Evolutionary conservation across 2,888 invertebrate genomes (phyloP).

Genomic region (Tortrix viridana): DNA sequence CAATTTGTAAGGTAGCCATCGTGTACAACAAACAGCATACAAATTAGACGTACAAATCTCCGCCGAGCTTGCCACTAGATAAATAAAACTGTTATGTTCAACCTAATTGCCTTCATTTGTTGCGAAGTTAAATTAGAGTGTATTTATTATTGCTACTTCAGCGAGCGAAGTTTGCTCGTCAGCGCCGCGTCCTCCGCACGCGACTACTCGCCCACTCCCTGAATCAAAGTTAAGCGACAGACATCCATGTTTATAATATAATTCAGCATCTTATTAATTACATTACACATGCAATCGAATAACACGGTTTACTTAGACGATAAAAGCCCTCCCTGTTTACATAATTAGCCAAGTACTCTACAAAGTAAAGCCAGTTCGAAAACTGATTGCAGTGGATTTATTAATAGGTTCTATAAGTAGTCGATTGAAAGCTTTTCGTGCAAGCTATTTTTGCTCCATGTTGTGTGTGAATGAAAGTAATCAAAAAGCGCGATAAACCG

Average conservation of each 20-base stretch:
- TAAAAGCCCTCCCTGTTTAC: constrained; percentile 9
- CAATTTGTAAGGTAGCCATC: constrained; percentile 21
- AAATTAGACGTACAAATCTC: constrained; percentile 37
- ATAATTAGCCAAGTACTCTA: background rate
- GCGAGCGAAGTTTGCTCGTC: constrained; percentile 60
- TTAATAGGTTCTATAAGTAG: no score
- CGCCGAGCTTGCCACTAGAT: constrained; percentile 35
- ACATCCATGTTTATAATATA: constrained; percentile 33
- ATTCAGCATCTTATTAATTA: constrained; percentile 30
- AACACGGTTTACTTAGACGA: constrained; percentile 41
- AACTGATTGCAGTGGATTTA: no score
- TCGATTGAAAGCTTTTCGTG: no score
- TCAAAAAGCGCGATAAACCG: background rate
- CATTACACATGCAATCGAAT: constrained; percentile 42
- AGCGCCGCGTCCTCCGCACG: constrained; percentile 37
- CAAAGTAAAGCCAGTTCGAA: background rate
- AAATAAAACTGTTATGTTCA: constrained; percentile 38
- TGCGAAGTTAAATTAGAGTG: constrained; percentile 45
- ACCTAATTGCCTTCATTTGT: constrained; percentile 38
- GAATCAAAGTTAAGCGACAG: constrained; percentile 29
- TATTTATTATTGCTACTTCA: constrained; percentile 61
- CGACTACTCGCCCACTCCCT: constrained; percentile 18
- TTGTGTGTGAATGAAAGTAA: background rate
- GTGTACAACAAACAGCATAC: constrained; percentile 18
- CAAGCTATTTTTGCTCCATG: no score